Evolutionary conservation across 2,797 vertebrate species (phyloP).

Genomic region (Kryptopterus vitreolus): DNA sequence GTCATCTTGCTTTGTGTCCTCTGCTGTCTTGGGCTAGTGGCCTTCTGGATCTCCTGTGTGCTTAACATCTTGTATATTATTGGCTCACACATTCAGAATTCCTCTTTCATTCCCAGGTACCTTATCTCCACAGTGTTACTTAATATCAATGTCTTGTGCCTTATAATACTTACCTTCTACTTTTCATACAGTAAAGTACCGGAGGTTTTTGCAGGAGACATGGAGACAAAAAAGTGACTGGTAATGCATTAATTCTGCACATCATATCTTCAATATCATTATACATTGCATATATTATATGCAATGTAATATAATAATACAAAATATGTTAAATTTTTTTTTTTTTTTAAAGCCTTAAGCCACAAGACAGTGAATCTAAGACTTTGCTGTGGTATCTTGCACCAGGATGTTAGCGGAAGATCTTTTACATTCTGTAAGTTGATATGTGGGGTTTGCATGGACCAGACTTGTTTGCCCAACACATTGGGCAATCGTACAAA

Average conservation of each 20-base stretch:
- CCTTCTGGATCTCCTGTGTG: conserved; percentile 68
- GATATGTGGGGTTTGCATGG: too few relatives aligned
- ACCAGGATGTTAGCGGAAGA: too few relatives aligned
- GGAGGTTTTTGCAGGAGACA: not conserved
- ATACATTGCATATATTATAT: not conserved
- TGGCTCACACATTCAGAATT: conserved; percentile 68
- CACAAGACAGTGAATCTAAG: too few relatives aligned
- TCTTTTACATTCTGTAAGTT: too few relatives aligned
- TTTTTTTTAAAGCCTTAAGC: too few relatives aligned
- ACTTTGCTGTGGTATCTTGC: too few relatives aligned
- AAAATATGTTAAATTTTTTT: conserved; percentile 3
- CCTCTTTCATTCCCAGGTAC: conserved; percentile 69
- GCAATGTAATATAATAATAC: not conserved
- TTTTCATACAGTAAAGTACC: conserved; percentile 1
- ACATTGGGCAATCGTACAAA: too few relatives aligned
- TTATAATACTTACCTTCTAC: not conserved
- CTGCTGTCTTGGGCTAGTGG: conserved; percentile 69
- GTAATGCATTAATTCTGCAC: not conserved
- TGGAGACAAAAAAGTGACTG: conserved; percentile 17
- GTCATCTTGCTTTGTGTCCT: conserved; percentile 74
- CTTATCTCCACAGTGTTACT: not conserved
- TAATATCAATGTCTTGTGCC: not conserved
- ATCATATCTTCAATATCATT: not conserved
- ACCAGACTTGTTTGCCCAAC: too few relatives aligned
- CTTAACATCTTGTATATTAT: conserved; percentile 65